Evolutionary conservation across 1,140 invertebrate species (phyloP), one percentile per base, ranked within the genome.

Genomic region (Formica selysi): DNA sequence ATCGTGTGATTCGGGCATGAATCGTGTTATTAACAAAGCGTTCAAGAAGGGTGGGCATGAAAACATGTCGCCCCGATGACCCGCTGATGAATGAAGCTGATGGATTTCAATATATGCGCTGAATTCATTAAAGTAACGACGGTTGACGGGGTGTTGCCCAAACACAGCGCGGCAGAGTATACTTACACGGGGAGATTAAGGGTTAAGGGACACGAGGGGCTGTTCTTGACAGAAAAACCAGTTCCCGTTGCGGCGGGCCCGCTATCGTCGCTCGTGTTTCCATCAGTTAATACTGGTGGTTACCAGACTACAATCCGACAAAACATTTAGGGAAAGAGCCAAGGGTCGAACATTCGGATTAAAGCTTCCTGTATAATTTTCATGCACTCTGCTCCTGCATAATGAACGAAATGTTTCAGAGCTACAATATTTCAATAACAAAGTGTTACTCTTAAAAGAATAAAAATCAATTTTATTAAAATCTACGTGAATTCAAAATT

Each of bases 51-150:
- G 0, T 44, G 68, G 38, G 48, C 38, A 71, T 38, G 67, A 74
- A 78, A 83, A 62, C 54, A 62, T 41, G 68, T 61, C 68, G 79
- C 68, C 22, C 54, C 68, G 41, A 59, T 83, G 22, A 74, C 48
- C 54, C 68, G 68, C 38, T 73, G 68, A 83, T 57, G 76, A 48
- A 70, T 70, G 62, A 32, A 68, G 76, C 76, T 38, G 76, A 80
- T 83, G 68, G 79, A 83, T 83, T 57, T 80, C 65, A 70, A 80
- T 80, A 44, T 36, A 38, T 8, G 36, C 54, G 54, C 54, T 74
- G 79, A 83, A 83, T 83, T 73, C 38, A 83, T 83, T 73, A 83
- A 71, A 74, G 79, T 74, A 74, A 83, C 79, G 68, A 83, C 79
- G 79, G 79, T 73, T 74, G 79, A 83, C 68, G 79, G 79, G 68